Conservation (phyloP, 2,888 invertebrate species). For the Drosophila picticornis region DNA sequence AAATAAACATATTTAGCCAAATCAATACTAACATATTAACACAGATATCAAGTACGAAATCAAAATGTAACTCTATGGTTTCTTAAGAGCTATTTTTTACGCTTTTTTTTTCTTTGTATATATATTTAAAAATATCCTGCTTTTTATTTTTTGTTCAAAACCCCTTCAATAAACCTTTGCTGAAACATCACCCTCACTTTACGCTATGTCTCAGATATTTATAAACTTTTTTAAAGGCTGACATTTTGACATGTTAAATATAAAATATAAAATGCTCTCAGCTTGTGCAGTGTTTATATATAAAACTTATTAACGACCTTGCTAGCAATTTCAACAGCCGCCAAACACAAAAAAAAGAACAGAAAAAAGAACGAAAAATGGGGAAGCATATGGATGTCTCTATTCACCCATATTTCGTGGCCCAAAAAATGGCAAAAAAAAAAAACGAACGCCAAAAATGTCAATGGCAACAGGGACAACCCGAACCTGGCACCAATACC, state of each 20-base stretch:
- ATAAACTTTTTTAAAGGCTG: constrained; percentile 8
- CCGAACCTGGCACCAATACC: constrained; percentile 42
- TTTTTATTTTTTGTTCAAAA: neutral
- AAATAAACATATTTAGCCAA: neutral
- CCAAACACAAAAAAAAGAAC: neutral
- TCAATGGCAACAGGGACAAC: constrained; percentile 57
- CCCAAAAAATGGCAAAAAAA: neutral
- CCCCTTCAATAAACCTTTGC: neutral
- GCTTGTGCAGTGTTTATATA: constrained; percentile 20
- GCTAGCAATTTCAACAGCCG: constrained; percentile 23
- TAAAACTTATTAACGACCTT: constrained; percentile 16
- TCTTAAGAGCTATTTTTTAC: neutral
- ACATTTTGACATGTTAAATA: constrained; percentile 19
- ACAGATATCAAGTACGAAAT: neutral
- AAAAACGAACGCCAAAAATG: constrained; percentile 26
- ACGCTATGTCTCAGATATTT: constrained; percentile 4
- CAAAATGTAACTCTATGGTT: neutral
- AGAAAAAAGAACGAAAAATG: neutral
- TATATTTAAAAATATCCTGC: neutral
- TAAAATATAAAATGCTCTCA: neutral
- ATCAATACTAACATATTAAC: neutral
- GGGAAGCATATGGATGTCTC: constrained; percentile 16
- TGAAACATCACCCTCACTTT: neutral
- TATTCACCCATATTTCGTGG: constrained; percentile 12
- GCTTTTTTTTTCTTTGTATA: neutral